Base-by-base conservation (phyloP, 2,888 invertebrate genomes). In the Smittia aterrima region DNA sequence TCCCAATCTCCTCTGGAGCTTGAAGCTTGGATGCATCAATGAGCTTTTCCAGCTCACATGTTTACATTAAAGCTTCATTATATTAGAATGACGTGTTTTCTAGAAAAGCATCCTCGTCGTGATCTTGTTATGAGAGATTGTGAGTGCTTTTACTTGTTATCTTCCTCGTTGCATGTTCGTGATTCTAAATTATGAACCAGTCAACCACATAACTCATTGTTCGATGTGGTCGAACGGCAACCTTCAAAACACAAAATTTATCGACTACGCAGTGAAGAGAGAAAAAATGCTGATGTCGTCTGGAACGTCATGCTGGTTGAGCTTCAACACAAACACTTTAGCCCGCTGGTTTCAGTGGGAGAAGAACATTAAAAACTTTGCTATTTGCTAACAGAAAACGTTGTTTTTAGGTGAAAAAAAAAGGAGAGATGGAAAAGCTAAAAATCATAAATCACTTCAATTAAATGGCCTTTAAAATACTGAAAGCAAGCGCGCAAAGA, bases 391-490 rank as follows among this genome's bases (percentile, higher is more conserved):
- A 22, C 18, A 18, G 58, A 58, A 22, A 58, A 58, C 9, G 58
- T 58, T 47, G 16, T 47, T 47, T 58, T 58, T 58, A 58, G 58
- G 47, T 47, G 47, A 47, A 16, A 38, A 38, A 38, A 38, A n/a
- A n/a, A n/a, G 38, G 4, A 9, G 22, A 11, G 58, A 4, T 58
- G 58, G 47, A 9, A 64, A 58, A 64, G 13, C 27, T 16, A 24
- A 54, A 32, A 47, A 27, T 40, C 72, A 62, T 72, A 72, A 72
- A 72, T 72, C 72, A 72, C 58, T 27, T 27, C 72, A 72, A 72
- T 72, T 72, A 72, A 72, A 72, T 72, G 70, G 72, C 62, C 62
- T 72, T 72, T 72, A 62, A 24, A 72, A 72, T n/a, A n/a, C 27
- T 18, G 25, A 53, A 11, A 53, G 53, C n/a, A 4, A 62, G 47